phyloP scores from a whole-genome alignment of 1,140 invertebrate genomes.

The Drosophila tristis region DNA sequence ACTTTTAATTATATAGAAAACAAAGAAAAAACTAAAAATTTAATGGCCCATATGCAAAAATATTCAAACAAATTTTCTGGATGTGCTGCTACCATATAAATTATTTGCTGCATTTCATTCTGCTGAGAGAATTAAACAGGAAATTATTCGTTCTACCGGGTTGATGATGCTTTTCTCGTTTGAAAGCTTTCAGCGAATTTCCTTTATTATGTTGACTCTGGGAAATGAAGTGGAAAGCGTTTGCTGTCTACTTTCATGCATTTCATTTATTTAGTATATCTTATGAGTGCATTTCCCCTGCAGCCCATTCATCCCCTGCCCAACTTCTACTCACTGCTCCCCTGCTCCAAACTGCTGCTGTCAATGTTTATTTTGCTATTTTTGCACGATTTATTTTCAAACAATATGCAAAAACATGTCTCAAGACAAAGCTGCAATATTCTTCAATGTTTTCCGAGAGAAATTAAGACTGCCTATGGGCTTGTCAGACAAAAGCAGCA shows the following conservation, averaged over 20 bases:
- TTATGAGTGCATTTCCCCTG: no score
- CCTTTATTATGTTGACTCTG: constrained; percentile 65
- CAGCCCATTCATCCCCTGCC: no score
- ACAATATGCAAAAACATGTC: constrained; percentile 33
- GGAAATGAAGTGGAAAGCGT: constrained; percentile 56
- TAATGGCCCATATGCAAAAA: neutral
- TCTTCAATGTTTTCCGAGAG: no score
- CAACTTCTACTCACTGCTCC: no score
- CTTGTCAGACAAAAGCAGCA: no score
- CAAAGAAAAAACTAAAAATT: neutral
- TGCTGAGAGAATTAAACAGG: constrained; percentile 55
- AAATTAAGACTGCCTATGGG: no score
- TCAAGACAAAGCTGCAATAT: constrained; percentile 1
- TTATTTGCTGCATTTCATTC: constrained; percentile 4
- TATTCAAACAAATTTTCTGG: neutral
- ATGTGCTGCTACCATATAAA: neutral
- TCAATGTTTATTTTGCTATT: constrained; percentile 14
- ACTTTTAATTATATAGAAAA: neutral
- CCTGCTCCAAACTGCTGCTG: neutral
- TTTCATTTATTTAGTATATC: constrained; percentile 42
- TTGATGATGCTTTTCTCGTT: neutral
- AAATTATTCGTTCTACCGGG: constrained; percentile 51
- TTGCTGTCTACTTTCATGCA: constrained; percentile 52
- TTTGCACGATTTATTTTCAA: constrained; percentile 42
- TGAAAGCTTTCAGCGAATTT: constrained; percentile 34